These are phyloP conservation scores for Ciconia stormi DNA, from an alignment of 2,113 vertebrate species.

Conservation along the genomic window DNA sequence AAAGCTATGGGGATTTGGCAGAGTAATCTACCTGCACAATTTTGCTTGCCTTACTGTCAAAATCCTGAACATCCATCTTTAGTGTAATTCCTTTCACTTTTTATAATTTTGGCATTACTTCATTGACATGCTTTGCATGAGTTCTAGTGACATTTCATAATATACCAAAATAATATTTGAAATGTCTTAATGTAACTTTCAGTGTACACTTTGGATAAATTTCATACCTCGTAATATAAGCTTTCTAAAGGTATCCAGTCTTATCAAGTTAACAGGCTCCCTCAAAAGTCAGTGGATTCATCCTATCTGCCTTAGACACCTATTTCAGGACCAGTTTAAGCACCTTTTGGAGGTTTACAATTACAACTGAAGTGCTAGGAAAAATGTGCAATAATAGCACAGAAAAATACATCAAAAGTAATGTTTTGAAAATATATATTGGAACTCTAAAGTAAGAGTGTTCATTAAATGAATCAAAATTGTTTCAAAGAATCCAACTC, in stretches of 20 bases:
- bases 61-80: not conserved
- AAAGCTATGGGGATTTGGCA: not conserved
- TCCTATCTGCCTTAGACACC: not conserved
- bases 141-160: not conserved
- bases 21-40: not conserved
- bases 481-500: not conserved
- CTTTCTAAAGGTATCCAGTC: not conserved
- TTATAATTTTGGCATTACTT: not conserved
- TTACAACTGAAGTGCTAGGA: not conserved
- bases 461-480: not conserved
- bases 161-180: not conserved
- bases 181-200: not conserved
- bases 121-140: not conserved
- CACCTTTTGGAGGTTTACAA: not conserved
- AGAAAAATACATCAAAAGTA: not conserved
- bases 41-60: not conserved
- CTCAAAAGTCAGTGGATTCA: not conserved
- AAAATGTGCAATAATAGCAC: not conserved
- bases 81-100: not conserved
- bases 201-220: not conserved
- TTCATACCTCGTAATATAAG: not conserved
- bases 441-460: not conserved
- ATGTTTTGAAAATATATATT: not conserved
- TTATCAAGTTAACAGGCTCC: not conserved
- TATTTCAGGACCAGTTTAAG: not conserved